Evolutionary conservation across 1,140 invertebrate species (phyloP).

Genomic region (Lordiphosa mommai): DNA sequence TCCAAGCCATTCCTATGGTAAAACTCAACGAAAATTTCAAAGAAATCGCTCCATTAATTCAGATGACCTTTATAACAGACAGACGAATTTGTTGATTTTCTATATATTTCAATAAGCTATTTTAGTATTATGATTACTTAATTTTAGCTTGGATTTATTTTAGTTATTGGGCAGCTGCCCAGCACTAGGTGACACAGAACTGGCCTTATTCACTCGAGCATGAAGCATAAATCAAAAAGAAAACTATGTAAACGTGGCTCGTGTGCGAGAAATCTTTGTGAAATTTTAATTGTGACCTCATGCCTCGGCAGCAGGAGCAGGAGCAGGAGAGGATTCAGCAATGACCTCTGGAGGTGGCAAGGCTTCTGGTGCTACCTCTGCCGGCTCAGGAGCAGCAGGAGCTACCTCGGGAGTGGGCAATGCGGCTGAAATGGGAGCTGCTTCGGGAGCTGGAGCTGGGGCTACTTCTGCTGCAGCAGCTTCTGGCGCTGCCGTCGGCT

Average conservation of each 20-base stretch:
- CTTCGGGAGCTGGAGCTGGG: neutral
- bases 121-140: constrained; percentile 10
- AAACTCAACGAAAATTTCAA: too few relatives aligned
- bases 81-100: too few relatives aligned
- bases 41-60: too few relatives aligned
- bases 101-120: neutral
- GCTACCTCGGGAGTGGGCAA: too few relatives aligned
- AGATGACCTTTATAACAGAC: too few relatives aligned
- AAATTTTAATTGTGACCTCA: constrained; percentile 22
- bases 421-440: too few relatives aligned
- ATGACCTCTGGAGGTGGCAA: neutral
- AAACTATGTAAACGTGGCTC: constrained; percentile 62
- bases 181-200: constrained; percentile 2
- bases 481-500: neutral
- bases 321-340: neutral
- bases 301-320: neutral
- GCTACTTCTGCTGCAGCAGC: neutral
- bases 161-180: neutral
- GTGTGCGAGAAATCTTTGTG: constrained; percentile 8
- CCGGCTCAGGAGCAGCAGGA: too few relatives aligned
- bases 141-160: constrained; percentile 16
- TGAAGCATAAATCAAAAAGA: constrained; percentile 57
- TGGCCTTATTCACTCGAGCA: constrained; percentile 52
- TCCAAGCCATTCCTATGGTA: too few relatives aligned
- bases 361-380: neutral